Base-by-base conservation (phyloP, 2,113 vertebrate genomes). In the Otis tarda region DNA sequence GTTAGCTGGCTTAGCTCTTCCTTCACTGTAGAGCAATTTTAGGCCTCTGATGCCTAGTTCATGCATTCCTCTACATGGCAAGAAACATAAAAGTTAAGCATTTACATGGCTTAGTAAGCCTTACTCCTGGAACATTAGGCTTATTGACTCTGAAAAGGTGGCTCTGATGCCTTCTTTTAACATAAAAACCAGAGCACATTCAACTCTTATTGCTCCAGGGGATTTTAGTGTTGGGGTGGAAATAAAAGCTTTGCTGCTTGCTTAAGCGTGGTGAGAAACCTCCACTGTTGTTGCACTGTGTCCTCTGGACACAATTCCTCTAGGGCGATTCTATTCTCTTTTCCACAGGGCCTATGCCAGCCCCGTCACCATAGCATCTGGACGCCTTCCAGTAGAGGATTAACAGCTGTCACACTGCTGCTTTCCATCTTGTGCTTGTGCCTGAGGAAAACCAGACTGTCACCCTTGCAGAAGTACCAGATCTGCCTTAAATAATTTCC, bases 111-210 rank as follows among this genome's bases (percentile, higher is more conserved):
- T 95, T 81, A 82, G 53, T 94, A 69, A 94, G 35, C 61, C 30
- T 91, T 74, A 82, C 77, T 96, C 81, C 83, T 64, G 95, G 87
- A 89, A 77, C 45, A 91, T 96, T 93, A 95, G 73, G 21, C 78
- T 93, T 95, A 82, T 69, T 82, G 57, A 93, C 61, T 92, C 71
- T 84, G 83, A 86, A 94, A 92, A 93, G 63, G 89, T 57, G 71
- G 71, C 41, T 95, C 68, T 76, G 61, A n/a, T 82, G 23, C 57
- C 39, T 95, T 90, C 55, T 55, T 95, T 93, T 93, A 89, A 53
- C 69, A 93, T 76, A 79, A 94, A 89, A 94, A 75, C 0, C 57
- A 91, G 57, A 85, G 22, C 61, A 82, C 41, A 41, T 83, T 76
- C 87, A 95, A 87, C 27, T 64, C 64, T 67, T 75, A 81, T 31